Evolutionary conservation across 2,888 invertebrate species (phyloP), one percentile per base, ranked within the genome.

Genomic region (Melinopterus prodromus): DNA sequence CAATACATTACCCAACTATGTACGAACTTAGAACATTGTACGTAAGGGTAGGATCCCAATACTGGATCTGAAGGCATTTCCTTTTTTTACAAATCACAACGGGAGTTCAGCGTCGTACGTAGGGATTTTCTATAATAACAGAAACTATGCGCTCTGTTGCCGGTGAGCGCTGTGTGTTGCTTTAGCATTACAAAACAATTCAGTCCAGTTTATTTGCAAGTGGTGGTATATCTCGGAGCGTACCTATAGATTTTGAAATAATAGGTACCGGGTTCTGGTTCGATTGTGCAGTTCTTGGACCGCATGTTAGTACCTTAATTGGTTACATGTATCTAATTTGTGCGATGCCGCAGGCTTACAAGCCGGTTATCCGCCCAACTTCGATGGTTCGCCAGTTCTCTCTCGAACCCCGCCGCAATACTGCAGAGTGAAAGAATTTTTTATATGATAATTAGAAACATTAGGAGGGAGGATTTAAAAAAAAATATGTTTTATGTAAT

Each of bases 311-410:
- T 74, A 74, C 74, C 74, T 74, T 88, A 87, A 88, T 88, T 87
- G 87, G 87, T 86, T 85, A 86, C 87, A 85, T 88, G 88, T 87
- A 86, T 86, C 86, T 87, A 86, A 88, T 88, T 87, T 86, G 84
- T 85, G 86, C 85, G 84, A 80, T 82, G 86, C 86, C 86, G 83
- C 84, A 83, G 86, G 86, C 86, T 83, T 85, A 87, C 87, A 87
- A 85, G 85, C 36, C 74, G 35, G 26, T 74, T 74, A 74, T 37
- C 37, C 37, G 35, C 7, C 74, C 9, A 35, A 74, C n/a, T 37
- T 74, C 74, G 35, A 74, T n/a, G 74, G 74, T 36, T 37, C 37
- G 6, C 37, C 35, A 37, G 26, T 35, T 74, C 74, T 36, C 37
- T 74, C 36, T 36, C 35, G 6, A 35, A n/a, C n/a, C 35, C 9